These are phyloP conservation scores for Pocillopora grandis DNA, from an alignment of 92 coral and sea anemone species.

Conservation along the genomic window DNA sequence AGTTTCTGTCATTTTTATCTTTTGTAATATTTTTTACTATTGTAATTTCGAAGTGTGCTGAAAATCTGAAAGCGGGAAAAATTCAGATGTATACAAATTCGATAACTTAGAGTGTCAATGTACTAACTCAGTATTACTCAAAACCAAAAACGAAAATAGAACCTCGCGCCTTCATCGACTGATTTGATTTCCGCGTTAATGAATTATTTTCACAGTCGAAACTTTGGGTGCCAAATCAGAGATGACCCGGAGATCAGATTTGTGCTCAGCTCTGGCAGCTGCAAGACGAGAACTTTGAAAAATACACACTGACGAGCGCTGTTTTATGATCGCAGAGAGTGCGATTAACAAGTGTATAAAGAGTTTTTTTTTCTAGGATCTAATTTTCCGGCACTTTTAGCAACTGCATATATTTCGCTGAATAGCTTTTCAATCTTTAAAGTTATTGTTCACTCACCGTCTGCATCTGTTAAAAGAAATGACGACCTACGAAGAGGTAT, in stretches of 20 bases:
- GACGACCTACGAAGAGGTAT: slow-evolving; percentile 24
- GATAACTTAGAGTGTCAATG: not conserved
- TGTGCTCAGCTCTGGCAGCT: slow-evolving; percentile 16
- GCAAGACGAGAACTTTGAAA: slow-evolving; percentile 10
- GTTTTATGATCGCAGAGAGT: not conserved
- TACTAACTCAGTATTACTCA: not conserved
- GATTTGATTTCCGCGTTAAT: not conserved
- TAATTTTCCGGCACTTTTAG: not conserved
- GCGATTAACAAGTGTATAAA: slow-evolving; percentile 6
- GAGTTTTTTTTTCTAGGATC: slow-evolving; percentile 9
- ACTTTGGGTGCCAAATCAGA: slow-evolving; percentile 9
- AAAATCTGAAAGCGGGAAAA: not conserved
- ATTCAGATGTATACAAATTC: slow-evolving; percentile 11
- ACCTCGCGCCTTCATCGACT: not conserved
- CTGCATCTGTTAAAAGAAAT: slow-evolving; percentile 34
- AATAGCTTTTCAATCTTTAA: slow-evolving; percentile 34
- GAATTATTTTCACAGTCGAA: slow-evolving; percentile 9
- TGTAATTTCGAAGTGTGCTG: slow-evolving; percentile 8
- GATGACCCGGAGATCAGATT: slow-evolving; percentile 11
- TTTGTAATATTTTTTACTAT: not conserved
- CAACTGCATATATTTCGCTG: slow-evolving; percentile 11
- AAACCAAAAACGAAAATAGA: not conserved
- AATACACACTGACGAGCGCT: not conserved
- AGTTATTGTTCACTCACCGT: slow-evolving; percentile 24
- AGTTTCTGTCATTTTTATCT: not conserved